Evolutionary conservation across 2,797 vertebrate species (phyloP), one percentile per base, ranked within the genome.

Genomic region (Acropternis orthonyx): DNA sequence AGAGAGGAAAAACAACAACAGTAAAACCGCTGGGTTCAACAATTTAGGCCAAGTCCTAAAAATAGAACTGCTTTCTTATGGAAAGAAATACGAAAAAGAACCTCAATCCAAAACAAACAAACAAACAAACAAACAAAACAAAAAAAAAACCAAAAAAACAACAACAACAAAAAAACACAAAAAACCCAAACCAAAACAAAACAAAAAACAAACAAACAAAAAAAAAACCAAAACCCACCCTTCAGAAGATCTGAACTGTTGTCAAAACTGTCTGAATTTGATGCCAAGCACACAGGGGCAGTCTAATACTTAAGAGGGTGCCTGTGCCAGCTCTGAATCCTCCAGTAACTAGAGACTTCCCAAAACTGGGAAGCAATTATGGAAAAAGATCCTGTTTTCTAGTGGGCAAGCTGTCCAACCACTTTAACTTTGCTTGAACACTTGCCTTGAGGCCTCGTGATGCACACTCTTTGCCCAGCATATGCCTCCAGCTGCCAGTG

Each of bases 1-100:
- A 95, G 94, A 96, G 95, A 94, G 93, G 92, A 97, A 97, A 97
- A 98, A 95, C 74, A 98, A 96, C 95, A 96, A 97, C 93, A 95
- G 88, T 96, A 91, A 97, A 98, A 97, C 76, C 94, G 77, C 96
- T 66, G 67, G 65, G 75, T 94, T 97, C 92, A 96, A 92, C 49
- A 89, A 72, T 85, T 80, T 67, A n/a, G 69, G 93, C 97, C 97
- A 98, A 97, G 78, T 95, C 54, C 96, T 98, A 97, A 97, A 97
- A 98, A 97, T 97, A 98, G 96, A 79, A 89, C 88, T 80, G 92
- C 87, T 97, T 97, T 97, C 89, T 97, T 97, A 97, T 5, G 67
- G 95, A 97, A 97, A 97, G 73, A 97, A 97, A 97, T 90, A 96
- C 41, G 81, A 96, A 32, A 69, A 58, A 93, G 77, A 37, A 10